Evolutionary conservation across 2,888 invertebrate species (phyloP).

Genomic region (Horisme vitalbata): DNA sequence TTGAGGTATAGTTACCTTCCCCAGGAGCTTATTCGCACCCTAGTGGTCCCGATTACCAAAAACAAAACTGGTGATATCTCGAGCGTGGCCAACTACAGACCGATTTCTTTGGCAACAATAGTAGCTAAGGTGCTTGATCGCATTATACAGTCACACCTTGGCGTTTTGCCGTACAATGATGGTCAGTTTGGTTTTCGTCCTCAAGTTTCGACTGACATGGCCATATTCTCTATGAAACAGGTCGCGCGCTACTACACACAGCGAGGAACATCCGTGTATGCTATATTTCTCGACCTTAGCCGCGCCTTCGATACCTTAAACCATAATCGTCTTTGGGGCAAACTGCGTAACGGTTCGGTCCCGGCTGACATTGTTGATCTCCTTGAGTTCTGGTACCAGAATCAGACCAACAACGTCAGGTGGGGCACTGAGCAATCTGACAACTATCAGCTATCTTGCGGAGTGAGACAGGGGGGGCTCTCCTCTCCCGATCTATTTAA

Average conservation of each 20-base stretch:
- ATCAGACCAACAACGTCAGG: background rate
- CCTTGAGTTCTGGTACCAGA: background rate
- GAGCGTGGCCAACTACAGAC: conserved; percentile 4
- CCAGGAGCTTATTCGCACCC: conserved; percentile 1
- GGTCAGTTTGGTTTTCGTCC: background rate
- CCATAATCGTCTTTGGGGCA: background rate
- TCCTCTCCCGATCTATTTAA: conserved; percentile 29
- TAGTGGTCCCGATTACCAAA: conserved; percentile 4
- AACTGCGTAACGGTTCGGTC: background rate
- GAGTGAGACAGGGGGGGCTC: conserved; percentile 24
- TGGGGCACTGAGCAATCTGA: background rate
- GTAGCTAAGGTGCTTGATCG: conserved; percentile 9
- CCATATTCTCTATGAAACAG: background rate
- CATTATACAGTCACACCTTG: conserved; percentile 5
- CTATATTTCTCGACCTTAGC: background rate
- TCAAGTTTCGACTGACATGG: background rate
- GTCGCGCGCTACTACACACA: background rate
- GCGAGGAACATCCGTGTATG: background rate
- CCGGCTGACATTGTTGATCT: background rate
- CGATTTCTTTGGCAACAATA: conserved; percentile 1
- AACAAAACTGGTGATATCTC: background rate
- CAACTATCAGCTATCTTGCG: background rate
- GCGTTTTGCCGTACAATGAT: background rate
- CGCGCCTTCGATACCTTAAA: background rate
- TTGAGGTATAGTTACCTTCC: conserved; percentile 6